A percentile compares a stretch with the other conserved stretches of the same genome.
These are phyloP conservation scores for Schizaphis graminum DNA, from an alignment of 2,888 invertebrate species.

Conservation along the genomic window DNA sequence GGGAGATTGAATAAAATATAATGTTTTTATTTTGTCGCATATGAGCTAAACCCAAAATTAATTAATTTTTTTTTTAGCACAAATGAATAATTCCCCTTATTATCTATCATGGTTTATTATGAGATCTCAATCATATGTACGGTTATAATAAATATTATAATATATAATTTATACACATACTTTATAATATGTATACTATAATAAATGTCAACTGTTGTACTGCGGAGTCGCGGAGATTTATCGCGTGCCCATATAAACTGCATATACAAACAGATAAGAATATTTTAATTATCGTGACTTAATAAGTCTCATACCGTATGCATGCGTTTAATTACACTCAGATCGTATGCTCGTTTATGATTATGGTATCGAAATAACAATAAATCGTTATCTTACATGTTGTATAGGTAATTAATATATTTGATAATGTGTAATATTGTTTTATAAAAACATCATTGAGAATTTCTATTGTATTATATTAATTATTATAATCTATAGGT, in stretches of 20 bases:
- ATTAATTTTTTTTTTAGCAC: too few relatives aligned
- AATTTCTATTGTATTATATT: not conserved
- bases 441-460: not conserved
- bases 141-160: not conserved
- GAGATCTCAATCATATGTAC: not conserved
- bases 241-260: not conserved
- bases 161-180: not conserved
- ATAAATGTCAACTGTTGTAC: not conserved
- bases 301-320: not conserved
- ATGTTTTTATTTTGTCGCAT: too few relatives aligned
- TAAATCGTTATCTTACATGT: not conserved
- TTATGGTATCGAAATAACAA: not conserved
- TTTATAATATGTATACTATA: not conserved
- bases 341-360: not conserved
- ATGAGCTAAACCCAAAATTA: too few relatives aligned
- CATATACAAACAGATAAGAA: not conserved
- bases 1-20: too few relatives aligned
- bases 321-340: not conserved
- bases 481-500: not conserved
- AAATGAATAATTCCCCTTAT: too few relatives aligned
- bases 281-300: not conserved
- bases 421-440: not conserved
- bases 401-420: not conserved
- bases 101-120: not conserved
- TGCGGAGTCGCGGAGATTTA: not conserved